Base-by-base conservation (phyloP, 2,888 invertebrate genomes). In the Drosophila ustulata region DNA sequence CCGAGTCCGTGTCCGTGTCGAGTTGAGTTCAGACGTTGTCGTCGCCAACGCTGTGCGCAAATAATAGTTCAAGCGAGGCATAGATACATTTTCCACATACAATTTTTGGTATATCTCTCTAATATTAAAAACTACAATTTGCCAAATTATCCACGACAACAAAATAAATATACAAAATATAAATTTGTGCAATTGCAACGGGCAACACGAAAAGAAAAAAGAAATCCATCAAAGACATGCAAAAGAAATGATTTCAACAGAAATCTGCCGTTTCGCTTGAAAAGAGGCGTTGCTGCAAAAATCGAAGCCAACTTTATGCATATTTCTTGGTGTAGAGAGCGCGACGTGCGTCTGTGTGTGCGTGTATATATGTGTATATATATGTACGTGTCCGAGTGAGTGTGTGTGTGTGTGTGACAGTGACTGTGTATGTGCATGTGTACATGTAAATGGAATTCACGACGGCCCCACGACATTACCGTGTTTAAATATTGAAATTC, bases 1-100 rank as follows among this genome's bases (percentile, higher is more conserved):
- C 46, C 64, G 83, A 83, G 81, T 82, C 81, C 82, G 87, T 82
- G 88, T 87, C 87, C 88, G 82, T 84, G 82, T 86, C 84, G 86
- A 78, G 82, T 83, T 76, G 81, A 81, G 82, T 82, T 75, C 86
- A 82, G 78, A 79, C 78, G 81, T 81, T 71, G 78, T 78, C 75
- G 86, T 73, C 82, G 82, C 77, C 78, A 82, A 67, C 78, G 76
- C 78, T 78, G 87, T 86, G 88, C 77, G 78, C 78, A 80, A 85
- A 67, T 32, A 63, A 73, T 77, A 83, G 70, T 86, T 71, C 72
- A 66, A 65, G 70, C 74, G 67, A 77, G 83, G 77, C 80, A 88
- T 83, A 84, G 81, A 84, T 88, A 88, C 88, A 84, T 88, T 86
- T 88, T 82, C 79, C 82, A 83, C 67, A 70, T 23, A 43, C 47